These are phyloP conservation scores for Numenius arquata DNA, from an alignment of 2,113 vertebrate species.

Conservation along the genomic window DNA sequence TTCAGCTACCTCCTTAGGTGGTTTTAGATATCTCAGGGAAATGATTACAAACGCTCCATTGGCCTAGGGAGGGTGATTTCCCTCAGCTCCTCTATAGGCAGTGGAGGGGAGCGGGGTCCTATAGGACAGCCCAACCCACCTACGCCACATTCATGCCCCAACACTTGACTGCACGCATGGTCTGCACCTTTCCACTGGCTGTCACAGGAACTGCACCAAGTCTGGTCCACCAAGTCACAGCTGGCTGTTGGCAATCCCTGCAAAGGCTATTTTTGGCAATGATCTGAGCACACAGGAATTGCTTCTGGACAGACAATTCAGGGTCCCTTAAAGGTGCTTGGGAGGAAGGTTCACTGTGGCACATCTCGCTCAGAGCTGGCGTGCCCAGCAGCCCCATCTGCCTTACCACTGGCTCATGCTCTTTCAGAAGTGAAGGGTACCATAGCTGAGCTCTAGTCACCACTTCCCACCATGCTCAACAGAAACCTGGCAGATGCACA, in stretches of 20 bases:
- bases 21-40: neutral
- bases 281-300: neutral
- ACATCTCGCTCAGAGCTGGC: neutral
- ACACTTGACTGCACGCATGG: accelerated
- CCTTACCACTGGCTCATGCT: neutral
- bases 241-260: neutral
- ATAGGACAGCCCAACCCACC: neutral
- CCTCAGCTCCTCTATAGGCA: neutral
- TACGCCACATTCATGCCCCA: accelerated
- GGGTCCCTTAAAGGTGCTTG: neutral
- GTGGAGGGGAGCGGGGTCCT: neutral
- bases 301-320: neutral
- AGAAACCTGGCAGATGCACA: slow-evolving; percentile 1
- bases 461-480: neutral
- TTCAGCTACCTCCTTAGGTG: neutral
- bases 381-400: neutral
- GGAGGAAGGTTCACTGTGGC: neutral
- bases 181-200: neutral
- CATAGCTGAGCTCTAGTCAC: neutral
- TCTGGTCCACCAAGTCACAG: neutral
- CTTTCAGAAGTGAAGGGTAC: neutral
- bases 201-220: neutral
- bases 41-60: neutral
- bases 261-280: neutral
- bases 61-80: neutral